Conservation (phyloP, 2,888 invertebrate species). For the Itoplectis maculator region DNA sequence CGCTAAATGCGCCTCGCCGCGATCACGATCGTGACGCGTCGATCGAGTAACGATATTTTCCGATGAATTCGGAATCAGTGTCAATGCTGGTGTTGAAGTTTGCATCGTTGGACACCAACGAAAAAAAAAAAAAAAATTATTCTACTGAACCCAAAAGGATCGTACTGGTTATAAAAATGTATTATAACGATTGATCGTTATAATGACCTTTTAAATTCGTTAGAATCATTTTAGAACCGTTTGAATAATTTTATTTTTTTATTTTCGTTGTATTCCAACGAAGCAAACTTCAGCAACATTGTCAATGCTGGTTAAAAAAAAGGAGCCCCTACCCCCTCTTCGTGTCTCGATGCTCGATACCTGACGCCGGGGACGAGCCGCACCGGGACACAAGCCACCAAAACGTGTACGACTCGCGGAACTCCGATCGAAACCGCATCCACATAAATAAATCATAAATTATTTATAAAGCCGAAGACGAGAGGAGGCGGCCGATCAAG, state of each 20-base stretch:
- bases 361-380: not conserved
- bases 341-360: not conserved
- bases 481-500: conserved; percentile 18
- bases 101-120: no score
- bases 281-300: no score
- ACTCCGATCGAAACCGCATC: conserved; percentile 20
- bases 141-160: no score
- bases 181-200: no score
- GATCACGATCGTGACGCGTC: conserved; percentile 49
- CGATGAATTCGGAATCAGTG: conserved; percentile 29
- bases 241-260: no score
- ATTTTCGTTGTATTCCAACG: conserved; percentile 36
- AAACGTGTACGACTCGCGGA: conserved; percentile 13
- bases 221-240: no score
- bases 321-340: no score
- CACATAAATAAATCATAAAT: conserved; percentile 40
- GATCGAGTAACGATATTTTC: conserved; percentile 47
- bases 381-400: not conserved
- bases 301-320: conserved; percentile 7
- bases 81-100: conserved; percentile 2
- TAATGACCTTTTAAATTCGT: no score
- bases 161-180: no score
- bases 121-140: no score
- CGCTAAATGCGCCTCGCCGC: conserved; percentile 22
- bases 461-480: conserved; percentile 25